Base-by-base conservation (phyloP, 2,797 vertebrate species). In the Lithobates pipiens region DNA sequence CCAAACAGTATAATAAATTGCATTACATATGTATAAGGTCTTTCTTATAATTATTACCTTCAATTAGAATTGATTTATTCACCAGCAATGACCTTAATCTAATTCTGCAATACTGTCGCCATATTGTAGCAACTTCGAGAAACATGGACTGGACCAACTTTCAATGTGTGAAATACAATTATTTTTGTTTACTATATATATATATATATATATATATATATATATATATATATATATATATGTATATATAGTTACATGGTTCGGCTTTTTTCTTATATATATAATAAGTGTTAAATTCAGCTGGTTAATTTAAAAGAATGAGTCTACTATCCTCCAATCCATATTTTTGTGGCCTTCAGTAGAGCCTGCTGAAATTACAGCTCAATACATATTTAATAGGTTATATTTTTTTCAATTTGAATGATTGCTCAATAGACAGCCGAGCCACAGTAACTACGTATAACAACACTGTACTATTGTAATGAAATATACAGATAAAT, bases 381-480 rank as follows among this genome's bases (percentile, higher is more conserved):
- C 68, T 54, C 46, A 81, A 81, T 82, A 42, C 36, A 74, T 82
- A 82, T 82, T 73, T 82, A 10, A 73, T 73, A 25, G 79, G 46
- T 73, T 39, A 61, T 63, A 27, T 65, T 16, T 67, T 67, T 42
- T 73, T 63, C 36, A 29, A 50, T 21, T 16, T 10, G 69, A 81
- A 34, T 61, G 69, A 72, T 80, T n/a, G 46, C 57, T 73, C 10
- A 46, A 71, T 80, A 71, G 21, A 57, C 2, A 5, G 68, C 39
- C 65, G 80, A 74, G 72, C 23, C 11, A 57, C 54, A 13, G 50
- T 82, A 63, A 42, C 23, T 73, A 27, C 15, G 34, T 39, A 21
- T 15, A 32, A 15, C n/a, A 23, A 15, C 25, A 42, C 50, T 29
- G 54, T 65, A 63, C 34, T 63, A 1, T 3, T 29, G 70, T 73